Evolutionary conservation across 2,888 invertebrate genomes (phyloP).

Genomic region (Spicauda simplicius): DNA sequence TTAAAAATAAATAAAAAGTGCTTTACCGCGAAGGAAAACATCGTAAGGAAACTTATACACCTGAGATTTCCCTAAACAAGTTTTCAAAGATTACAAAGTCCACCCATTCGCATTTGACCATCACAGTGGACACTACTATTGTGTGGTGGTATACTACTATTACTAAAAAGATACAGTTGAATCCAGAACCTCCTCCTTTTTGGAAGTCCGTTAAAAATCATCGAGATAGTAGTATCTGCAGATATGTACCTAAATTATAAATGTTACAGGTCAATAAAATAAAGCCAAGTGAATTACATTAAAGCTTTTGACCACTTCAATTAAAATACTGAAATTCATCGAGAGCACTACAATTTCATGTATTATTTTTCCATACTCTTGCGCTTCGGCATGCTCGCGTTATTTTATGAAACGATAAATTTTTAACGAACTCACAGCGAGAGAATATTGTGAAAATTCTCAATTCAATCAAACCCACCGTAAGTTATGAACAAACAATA

Average conservation of each 20-base stretch:
- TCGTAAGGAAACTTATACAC: too few species aligned
- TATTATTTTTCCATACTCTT: constrained; percentile 48
- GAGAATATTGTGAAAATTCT: constrained; percentile 49
- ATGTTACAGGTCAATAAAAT: neutral
- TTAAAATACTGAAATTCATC: constrained; percentile 57
- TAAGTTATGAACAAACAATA: constrained; percentile 21
- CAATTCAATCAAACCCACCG: constrained; percentile 40
- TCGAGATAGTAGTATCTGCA: too few species aligned
- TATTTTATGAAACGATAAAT: constrained; percentile 56
- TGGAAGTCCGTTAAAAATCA: too few species aligned
- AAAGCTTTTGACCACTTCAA: constrained; percentile 44
- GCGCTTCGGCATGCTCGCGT: constrained; percentile 52
- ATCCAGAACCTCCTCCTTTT: too few species aligned
- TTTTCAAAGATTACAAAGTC: too few species aligned
- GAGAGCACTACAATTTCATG: constrained; percentile 51
- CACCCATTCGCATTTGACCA: too few species aligned
- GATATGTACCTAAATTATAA: neutral
- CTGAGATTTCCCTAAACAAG: too few species aligned
- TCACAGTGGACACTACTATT: too few species aligned
- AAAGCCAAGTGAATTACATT: constrained; percentile 36
- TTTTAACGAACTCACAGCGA: constrained; percentile 53
- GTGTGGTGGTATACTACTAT: too few species aligned
- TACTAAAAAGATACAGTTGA: too few species aligned
- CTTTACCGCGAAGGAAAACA: too few species aligned
- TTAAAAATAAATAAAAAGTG: too few species aligned